Conservation (phyloP, 2,113 vertebrate genomes). For the Silurus glanis region DNA sequence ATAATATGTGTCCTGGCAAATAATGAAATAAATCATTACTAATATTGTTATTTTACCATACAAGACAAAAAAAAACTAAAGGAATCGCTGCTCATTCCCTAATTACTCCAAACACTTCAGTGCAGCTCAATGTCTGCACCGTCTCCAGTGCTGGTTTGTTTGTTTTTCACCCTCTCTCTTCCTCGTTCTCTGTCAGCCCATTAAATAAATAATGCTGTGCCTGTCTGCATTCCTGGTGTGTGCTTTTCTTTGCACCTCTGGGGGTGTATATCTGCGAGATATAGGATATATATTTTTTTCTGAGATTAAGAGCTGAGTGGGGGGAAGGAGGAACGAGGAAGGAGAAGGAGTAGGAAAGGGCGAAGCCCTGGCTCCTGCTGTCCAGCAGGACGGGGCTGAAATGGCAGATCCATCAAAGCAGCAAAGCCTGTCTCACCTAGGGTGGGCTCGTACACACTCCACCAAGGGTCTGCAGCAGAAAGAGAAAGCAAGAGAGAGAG, state of each 20-base stretch:
- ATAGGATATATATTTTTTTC: constrained; percentile 58
- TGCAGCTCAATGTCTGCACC: constrained; percentile 28
- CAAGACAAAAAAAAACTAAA: background rate
- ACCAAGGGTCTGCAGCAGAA: constrained; percentile 28
- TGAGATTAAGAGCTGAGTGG: constrained; percentile 56
- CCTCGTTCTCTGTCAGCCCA: constrained; percentile 48
- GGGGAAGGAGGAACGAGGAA: constrained; percentile 21
- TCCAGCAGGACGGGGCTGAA: constrained; percentile 65
- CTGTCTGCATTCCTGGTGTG: constrained; percentile 58
- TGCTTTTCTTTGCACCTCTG: constrained; percentile 51
- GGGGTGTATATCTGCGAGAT: constrained; percentile 55
- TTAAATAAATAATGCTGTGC: constrained; percentile 59
- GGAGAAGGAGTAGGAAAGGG: constrained; percentile 48
- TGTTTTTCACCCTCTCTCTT: constrained; percentile 32
- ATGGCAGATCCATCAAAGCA: constrained; percentile 76
- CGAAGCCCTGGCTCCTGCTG: constrained; percentile 68
- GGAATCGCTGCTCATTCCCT: constrained; percentile 19
- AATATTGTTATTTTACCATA: constrained; percentile 6
- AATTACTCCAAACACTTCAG: constrained; percentile 44
- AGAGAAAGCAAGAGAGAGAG: constrained; percentile 32
- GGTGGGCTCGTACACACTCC: constrained; percentile 62
- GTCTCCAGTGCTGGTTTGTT: constrained; percentile 24
- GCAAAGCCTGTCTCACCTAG: constrained; percentile 69
- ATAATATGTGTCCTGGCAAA: background rate
- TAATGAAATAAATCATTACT: constrained; percentile 4